A percentile compares a stretch with the other conserved stretches of the same genome.
Evolutionary conservation across 2,797 vertebrate genomes (phyloP).

Genomic region (Sparidentex hasta): DNA sequence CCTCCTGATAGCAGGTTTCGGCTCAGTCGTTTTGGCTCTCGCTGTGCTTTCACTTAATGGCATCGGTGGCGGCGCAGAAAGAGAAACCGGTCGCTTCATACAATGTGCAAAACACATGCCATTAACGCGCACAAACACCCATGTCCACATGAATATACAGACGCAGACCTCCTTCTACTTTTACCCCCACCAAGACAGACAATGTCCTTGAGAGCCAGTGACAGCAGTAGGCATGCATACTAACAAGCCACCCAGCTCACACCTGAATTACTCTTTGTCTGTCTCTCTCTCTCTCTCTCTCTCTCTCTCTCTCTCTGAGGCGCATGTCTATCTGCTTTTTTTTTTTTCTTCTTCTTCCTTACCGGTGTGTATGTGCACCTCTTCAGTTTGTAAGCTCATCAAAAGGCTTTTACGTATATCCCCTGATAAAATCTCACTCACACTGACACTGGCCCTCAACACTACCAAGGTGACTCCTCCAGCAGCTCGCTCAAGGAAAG

Average conservation of each 20-base stretch:
- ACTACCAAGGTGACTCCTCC: conserved; percentile 48
- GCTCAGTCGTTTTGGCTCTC: conserved; percentile 59
- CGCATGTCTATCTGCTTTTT: conserved; percentile 28
- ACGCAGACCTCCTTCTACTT: conserved; percentile 49
- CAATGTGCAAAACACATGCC: conserved; percentile 34
- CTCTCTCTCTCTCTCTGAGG: conserved; percentile 18
- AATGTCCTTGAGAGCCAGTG: conserved; percentile 68
- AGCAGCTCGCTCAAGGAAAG: conserved; percentile 21
- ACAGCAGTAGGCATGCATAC: conserved; percentile 66
- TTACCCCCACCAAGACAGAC: conserved; percentile 41
- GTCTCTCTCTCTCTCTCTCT: too few species aligned
- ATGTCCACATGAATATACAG: conserved; percentile 43
- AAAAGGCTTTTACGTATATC: conserved; percentile 27
- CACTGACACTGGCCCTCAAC: conserved; percentile 23
- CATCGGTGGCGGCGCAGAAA: conserved; percentile 27
- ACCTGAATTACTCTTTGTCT: conserved; percentile 53
- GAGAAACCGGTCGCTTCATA: conserved; percentile 33
- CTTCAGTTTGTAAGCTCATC: conserved; percentile 45
- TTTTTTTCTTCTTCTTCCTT: too few species aligned
- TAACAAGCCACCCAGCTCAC: conserved; percentile 63
- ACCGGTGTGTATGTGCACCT: conserved; percentile 10
- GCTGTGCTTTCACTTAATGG: conserved; percentile 61
- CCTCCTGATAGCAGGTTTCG: conserved; percentile 46
- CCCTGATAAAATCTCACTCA: conserved; percentile 53
- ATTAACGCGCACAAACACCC: conserved; percentile 28